Conservation (phyloP, 2,113 vertebrate genomes). For the Myiopsitta monachus region DNA sequence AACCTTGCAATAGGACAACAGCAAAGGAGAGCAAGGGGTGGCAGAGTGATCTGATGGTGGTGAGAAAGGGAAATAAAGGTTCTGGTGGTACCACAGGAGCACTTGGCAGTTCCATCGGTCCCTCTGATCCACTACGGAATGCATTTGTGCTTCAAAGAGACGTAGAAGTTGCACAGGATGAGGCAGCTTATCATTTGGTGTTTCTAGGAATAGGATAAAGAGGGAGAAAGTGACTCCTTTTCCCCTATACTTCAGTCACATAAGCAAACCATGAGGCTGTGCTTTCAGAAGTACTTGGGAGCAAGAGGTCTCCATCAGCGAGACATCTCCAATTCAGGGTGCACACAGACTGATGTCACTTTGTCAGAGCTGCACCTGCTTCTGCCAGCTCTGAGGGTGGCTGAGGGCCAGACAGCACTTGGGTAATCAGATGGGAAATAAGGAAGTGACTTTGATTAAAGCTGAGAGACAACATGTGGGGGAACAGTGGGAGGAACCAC, state of each 20-base stretch:
- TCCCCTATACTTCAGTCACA: not conserved
- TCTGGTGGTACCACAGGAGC: not conserved
- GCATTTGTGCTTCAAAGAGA: not conserved
- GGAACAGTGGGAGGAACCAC: constrained; percentile 35
- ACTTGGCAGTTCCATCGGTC: not conserved
- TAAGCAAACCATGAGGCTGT: not conserved
- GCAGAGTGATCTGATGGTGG: not conserved
- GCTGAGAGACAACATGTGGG: constrained; percentile 54
- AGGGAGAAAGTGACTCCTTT: not conserved
- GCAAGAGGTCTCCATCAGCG: constrained; percentile 4
- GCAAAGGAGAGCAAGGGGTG: not conserved
- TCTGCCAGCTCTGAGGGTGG: not conserved
- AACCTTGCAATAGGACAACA: not conserved
- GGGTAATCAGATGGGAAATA: constrained; percentile 45
- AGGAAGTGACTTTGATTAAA: constrained; percentile 53
- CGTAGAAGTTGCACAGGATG: not conserved
- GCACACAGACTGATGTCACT: not conserved
- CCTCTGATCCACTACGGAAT: not conserved
- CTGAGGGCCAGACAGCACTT: constrained; percentile 38
- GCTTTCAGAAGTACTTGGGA: constrained; percentile 21
- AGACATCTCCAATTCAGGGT: constrained; percentile 1
- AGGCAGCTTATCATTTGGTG: not conserved
- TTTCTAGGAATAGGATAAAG: not conserved
- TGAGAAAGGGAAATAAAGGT: not conserved
- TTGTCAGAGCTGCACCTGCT: constrained; percentile 12